Evolutionary conservation across 1,140 invertebrate genomes (phyloP), one percentile per base, ranked within the genome.

Genomic region (Euborellia annulipes): DNA sequence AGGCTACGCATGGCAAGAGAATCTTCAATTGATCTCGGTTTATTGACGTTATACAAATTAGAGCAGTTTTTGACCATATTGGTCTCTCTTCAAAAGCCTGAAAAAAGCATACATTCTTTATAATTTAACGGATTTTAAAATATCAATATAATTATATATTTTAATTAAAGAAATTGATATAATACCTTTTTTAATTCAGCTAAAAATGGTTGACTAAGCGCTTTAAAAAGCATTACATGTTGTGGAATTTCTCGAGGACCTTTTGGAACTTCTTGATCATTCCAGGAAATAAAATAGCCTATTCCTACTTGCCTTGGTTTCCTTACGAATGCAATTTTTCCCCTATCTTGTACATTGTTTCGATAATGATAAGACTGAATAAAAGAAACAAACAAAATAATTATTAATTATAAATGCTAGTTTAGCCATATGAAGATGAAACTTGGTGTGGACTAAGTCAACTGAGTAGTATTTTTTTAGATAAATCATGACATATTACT

Each of bases 51-150:
- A 73, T 66, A 54, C 69, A 73, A 46, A 73, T 65, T 2, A 95
- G 54, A 0, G 76, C 81, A 55, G 77, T 76, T 53, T 79, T 78
- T 0, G 85, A 86, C 85, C 86, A 92, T 47, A 94, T 76, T 0
- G 89, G 88, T 43, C 82, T 68, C 43, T 82, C 71, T 37, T 82
- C 71, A 58, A 90, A 91, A 6, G 78, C 56, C 68, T 59, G 45
- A 8, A 50, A 46, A 48, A 21, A 20, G 22, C 18, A 43, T 27
- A 43, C 41, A 22, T 37, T 32, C 11, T 27, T 27, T 27, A n/a
- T n/a, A 27, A 27, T 6, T 27, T 6, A 27, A 6, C 11, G 23
- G 11, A 27, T 6, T 27, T 27, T 27, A 27, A 6, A 27, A 6
- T 27, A 27, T 27, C 4, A 27, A 27, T 27, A 27, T 11, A 27